phyloP scores from a whole-genome alignment of 2,888 invertebrate species.

The Pinctada fucata region DNA sequence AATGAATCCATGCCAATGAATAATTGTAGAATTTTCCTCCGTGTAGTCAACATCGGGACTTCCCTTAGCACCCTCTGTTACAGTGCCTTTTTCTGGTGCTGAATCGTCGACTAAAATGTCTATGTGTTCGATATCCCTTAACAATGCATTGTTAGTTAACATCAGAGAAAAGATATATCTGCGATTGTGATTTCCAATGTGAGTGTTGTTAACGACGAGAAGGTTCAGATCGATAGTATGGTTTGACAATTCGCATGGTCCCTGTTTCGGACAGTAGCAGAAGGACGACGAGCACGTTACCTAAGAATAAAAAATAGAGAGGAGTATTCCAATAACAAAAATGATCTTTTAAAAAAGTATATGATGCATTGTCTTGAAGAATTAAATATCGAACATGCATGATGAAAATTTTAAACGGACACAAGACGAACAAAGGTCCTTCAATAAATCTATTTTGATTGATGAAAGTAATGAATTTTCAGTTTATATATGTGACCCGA shows the following conservation, averaged over 20 bases:
- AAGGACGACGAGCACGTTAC: not conserved
- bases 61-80: constrained; percentile 51
- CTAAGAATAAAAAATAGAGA: no score
- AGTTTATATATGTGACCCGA: no score
- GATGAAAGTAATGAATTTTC: no score
- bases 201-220: constrained; percentile 36
- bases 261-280: constrained; percentile 57
- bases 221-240: constrained; percentile 45
- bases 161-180: constrained; percentile 54
- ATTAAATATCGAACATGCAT: no score
- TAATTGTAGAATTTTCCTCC: constrained; percentile 25
- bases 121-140: constrained; percentile 44
- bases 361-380: no score
- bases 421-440: no score
- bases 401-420: no score
- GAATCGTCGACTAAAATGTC: constrained; percentile 60
- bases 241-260: constrained; percentile 43
- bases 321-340: no score
- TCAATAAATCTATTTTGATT: no score
- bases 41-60: constrained; percentile 53
- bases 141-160: constrained; percentile 55
- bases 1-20: constrained; percentile 53
- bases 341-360: no score
- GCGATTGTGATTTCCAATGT: constrained; percentile 58
- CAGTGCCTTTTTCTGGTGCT: constrained; percentile 54